These are phyloP conservation scores for Dendroctonus ponderosae DNA, from an alignment of 1,140 invertebrate species.

Conservation along the genomic window DNA sequence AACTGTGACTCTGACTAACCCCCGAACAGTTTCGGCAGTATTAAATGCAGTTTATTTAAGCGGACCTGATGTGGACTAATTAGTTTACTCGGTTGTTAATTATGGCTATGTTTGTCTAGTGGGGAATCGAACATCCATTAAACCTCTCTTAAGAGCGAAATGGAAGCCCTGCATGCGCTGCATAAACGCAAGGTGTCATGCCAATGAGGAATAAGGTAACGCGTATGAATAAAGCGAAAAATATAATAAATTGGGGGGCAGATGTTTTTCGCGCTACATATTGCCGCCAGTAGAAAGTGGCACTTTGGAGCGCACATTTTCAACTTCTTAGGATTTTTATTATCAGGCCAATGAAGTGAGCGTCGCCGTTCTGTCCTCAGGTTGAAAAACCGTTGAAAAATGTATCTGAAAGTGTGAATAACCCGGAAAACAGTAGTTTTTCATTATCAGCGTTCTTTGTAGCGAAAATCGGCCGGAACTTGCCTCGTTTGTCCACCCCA, in stretches of 20 bases:
- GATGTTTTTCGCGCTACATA: conserved; percentile 26
- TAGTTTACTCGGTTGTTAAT: conserved; percentile 14
- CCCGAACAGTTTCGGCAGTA: conserved; percentile 13
- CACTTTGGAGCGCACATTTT: conserved; percentile 12
- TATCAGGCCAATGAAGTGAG: not conserved
- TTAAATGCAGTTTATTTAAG: conserved; percentile 18
- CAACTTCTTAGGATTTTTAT: conserved; percentile 29
- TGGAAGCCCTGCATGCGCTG: not conserved
- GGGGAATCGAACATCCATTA: not conserved
- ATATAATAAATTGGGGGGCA: conserved; percentile 24
- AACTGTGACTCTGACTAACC: conserved; percentile 18
- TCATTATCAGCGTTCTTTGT: too few relatives aligned
- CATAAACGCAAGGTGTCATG: conserved; percentile 18
- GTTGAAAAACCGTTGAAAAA: too few relatives aligned
- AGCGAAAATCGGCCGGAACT: too few relatives aligned
- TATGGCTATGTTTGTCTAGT: too few relatives aligned
- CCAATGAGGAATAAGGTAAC: conserved; percentile 14
- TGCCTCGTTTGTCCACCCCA: too few relatives aligned
- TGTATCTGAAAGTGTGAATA: too few relatives aligned
- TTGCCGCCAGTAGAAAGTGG: conserved; percentile 30
- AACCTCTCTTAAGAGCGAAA: too few relatives aligned
- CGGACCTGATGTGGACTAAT: conserved; percentile 11
- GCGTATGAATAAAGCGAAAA: conserved; percentile 21
- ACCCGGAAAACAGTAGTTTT: too few relatives aligned
- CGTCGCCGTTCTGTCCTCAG: too few relatives aligned